Evolutionary conservation across 2,888 invertebrate genomes (phyloP).

Genomic region (Biston stratarius): DNA sequence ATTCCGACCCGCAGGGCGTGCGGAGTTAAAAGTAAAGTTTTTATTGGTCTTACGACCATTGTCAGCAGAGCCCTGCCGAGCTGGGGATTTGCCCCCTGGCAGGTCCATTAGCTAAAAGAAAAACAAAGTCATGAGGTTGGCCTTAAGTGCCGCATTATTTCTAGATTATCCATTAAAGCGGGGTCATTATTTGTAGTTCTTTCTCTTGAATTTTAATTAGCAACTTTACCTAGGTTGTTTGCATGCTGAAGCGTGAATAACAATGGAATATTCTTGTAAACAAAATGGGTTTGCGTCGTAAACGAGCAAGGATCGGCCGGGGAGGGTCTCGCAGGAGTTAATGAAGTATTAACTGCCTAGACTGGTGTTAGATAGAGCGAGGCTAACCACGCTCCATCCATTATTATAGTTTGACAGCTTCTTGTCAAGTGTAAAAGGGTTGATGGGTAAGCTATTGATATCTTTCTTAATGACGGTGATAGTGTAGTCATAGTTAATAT

Average conservation of each 20-base stretch:
- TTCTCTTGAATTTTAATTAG: slow-evolving; percentile 35
- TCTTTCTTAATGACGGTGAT: slow-evolving; percentile 7
- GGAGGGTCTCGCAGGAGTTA: slow-evolving; percentile 35
- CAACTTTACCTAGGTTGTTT: slow-evolving; percentile 27
- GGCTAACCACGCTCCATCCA: slow-evolving; percentile 38
- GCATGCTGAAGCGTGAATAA: slow-evolving; percentile 28
- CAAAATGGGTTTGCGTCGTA: slow-evolving; percentile 41
- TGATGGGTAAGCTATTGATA: slow-evolving; percentile 11
- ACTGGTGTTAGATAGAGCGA: slow-evolving; percentile 37
- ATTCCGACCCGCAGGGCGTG: slow-evolving; percentile 24
- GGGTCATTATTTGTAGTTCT: slow-evolving; percentile 37
- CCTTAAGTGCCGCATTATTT: slow-evolving; percentile 39
- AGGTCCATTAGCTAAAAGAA: slow-evolving; percentile 43
- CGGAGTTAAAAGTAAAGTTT: slow-evolving; percentile 40
- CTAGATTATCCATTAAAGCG: slow-evolving; percentile 37
- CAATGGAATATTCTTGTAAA: slow-evolving; percentile 45
- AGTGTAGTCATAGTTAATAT: not conserved
- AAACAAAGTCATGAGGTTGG: slow-evolving; percentile 39
- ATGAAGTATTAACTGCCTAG: slow-evolving; percentile 45
- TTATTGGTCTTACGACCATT: slow-evolving; percentile 43
- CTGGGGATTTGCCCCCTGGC: slow-evolving; percentile 31
- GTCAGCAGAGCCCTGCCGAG: slow-evolving; percentile 31
- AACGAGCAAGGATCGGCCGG: slow-evolving; percentile 33
- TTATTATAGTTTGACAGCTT: slow-evolving; percentile 43
- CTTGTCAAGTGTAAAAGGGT: slow-evolving; percentile 31